These are phyloP conservation scores for Salpingus planirostris DNA, from an alignment of 2,888 invertebrate genomes.

Conservation along the genomic window DNA sequence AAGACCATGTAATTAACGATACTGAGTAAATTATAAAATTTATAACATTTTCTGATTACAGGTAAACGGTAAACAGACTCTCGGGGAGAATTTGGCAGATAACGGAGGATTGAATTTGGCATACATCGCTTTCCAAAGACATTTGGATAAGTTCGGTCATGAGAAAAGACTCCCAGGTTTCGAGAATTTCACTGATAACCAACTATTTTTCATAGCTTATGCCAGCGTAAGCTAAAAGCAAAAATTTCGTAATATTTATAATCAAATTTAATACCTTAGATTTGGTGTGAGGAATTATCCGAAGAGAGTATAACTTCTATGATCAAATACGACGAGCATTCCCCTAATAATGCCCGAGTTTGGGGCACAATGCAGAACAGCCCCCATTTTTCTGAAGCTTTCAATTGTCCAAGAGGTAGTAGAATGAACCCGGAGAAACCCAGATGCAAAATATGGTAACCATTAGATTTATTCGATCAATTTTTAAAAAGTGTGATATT, in stretches of 20 bases:
- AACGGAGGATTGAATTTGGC: conserved; percentile 75
- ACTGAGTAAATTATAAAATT: conserved; percentile 1
- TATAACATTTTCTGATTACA: conserved; percentile 32
- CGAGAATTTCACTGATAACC: conserved; percentile 59
- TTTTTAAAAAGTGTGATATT: conserved; percentile 13
- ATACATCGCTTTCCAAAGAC: conserved; percentile 56
- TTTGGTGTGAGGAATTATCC: conserved; percentile 78
- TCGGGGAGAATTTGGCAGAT: conserved; percentile 78
- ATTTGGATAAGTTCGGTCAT: conserved; percentile 47
- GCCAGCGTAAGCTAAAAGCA: conserved; percentile 56
- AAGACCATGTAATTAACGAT: conserved; percentile 47
- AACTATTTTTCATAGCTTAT: conserved; percentile 72
- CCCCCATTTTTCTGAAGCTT: conserved; percentile 60
- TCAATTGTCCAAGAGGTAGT: conserved; percentile 46
- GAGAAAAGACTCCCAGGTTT: conserved; percentile 67
- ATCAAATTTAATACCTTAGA: conserved; percentile 41
- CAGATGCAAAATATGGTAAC: conserved; percentile 49
- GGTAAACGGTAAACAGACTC: conserved; percentile 65
- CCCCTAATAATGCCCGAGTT: conserved; percentile 62
- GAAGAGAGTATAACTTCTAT: too few species aligned
- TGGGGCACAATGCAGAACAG: conserved; percentile 64
- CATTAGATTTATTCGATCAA: background rate
- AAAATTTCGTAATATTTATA: conserved; percentile 1
- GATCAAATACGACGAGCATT: conserved; percentile 62
- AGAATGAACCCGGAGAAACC: conserved; percentile 47